Percentiles rank a stretch among this genome's conserved stretches.
These are phyloP conservation scores for Chrysomela aeneicollis DNA, from an alignment of 2,888 invertebrate species.

Conservation along the genomic window DNA sequence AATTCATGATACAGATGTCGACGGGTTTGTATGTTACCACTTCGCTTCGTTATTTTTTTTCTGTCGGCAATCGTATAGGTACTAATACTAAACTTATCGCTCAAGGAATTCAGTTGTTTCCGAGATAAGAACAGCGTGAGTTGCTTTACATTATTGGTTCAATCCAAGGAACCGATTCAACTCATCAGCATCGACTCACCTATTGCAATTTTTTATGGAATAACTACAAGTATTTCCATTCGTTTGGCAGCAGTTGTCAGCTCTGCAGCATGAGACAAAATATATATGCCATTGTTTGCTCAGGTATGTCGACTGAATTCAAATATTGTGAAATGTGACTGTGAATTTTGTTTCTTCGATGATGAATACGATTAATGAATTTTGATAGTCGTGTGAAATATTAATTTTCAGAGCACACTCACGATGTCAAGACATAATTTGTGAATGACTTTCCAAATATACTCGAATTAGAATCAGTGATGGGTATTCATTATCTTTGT, in stretches of 20 bases:
- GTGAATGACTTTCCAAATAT: no score
- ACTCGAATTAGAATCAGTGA: no score
- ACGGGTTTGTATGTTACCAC: not conserved
- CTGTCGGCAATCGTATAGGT: not conserved
- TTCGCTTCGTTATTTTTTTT: not conserved
- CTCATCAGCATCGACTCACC: not conserved
- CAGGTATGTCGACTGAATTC: not conserved
- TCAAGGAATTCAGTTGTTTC: constrained; percentile 1
- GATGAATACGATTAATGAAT: no score
- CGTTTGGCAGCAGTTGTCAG: not conserved
- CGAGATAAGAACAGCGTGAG: not conserved
- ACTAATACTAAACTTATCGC: not conserved
- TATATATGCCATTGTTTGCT: not conserved
- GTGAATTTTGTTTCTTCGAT: no score
- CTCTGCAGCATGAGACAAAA: not conserved
- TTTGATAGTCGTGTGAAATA: no score
- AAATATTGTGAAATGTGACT: no score
- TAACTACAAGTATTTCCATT: not conserved
- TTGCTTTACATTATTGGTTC: not conserved
- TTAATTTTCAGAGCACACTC: no score
- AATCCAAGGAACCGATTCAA: not conserved
- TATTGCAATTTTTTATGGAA: not conserved
- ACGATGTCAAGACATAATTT: no score
- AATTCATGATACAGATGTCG: no score
- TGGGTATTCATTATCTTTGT: no score